These are phyloP conservation scores for Acanthis flammea DNA, from an alignment of 2,797 vertebrate species.

Conservation along the genomic window DNA sequence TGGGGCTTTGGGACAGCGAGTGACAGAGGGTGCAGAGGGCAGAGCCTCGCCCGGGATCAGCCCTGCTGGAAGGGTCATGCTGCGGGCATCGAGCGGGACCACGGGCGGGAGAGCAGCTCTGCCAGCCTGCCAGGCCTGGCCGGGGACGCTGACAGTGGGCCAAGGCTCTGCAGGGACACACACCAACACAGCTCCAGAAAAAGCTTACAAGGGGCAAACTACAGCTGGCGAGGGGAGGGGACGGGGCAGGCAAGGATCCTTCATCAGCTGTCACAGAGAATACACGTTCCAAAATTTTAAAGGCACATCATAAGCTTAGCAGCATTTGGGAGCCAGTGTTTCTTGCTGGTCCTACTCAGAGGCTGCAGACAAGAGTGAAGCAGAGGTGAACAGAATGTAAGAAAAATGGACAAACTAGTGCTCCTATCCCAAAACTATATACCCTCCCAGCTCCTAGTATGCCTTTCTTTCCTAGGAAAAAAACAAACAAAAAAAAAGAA, in stretches of 20 bases:
- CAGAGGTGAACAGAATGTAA: conserved; percentile 4
- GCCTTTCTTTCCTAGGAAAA: conserved; percentile 27
- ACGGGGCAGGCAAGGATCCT: conserved; percentile 47
- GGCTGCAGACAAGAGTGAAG: conserved; percentile 58
- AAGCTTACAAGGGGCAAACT: conserved; percentile 25
- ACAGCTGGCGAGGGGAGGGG: conserved; percentile 16
- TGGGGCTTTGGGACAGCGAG: neutral
- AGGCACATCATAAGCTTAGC: conserved; percentile 70
- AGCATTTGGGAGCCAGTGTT: conserved; percentile 56
- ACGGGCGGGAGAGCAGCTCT: neutral
- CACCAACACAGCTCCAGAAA: conserved; percentile 20
- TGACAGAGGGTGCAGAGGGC: neutral
- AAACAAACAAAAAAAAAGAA: neutral
- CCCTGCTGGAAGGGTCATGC: neutral
- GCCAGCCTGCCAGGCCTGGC: neutral
- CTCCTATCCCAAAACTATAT: neutral
- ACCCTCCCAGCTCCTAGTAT: neutral
- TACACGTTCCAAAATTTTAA: conserved; percentile 32
- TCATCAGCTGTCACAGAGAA: conserved; percentile 34
- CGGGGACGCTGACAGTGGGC: neutral
- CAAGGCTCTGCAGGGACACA: neutral
- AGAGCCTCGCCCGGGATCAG: neutral
- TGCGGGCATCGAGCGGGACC: neutral
- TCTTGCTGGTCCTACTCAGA: conserved; percentile 52
- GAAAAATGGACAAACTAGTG: conserved; percentile 13